Evolutionary conservation across 2,888 invertebrate genomes (phyloP).

Genomic region (Amblyjoppa fuscipennis): DNA sequence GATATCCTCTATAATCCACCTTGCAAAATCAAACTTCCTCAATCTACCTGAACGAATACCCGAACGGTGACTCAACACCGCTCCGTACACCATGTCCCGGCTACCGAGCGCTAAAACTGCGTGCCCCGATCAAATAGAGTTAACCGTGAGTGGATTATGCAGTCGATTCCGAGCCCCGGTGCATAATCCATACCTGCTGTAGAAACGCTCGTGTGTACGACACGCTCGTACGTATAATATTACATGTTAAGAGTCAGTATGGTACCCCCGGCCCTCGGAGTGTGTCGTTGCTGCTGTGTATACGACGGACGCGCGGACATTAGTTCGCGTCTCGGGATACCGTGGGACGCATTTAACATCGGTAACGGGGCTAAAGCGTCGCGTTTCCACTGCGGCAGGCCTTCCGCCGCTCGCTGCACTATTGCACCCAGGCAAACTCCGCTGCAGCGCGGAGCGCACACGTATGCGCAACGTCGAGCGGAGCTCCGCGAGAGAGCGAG

Average conservation of each 20-base stretch:
- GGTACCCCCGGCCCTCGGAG: slow-evolving; percentile 45
- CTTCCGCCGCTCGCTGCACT: slow-evolving; percentile 28
- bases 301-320: slow-evolving; percentile 78
- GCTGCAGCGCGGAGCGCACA: slow-evolving; percentile 8
- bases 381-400: slow-evolving; percentile 65
- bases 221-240: slow-evolving; percentile 36
- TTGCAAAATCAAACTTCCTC: slow-evolving; percentile 11
- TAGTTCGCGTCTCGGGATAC: slow-evolving; percentile 83
- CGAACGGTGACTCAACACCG: slow-evolving; percentile 5
- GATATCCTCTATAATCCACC: slow-evolving; percentile 1
- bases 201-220: slow-evolving; percentile 36
- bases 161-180: slow-evolving; percentile 41
- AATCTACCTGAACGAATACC: background rate
- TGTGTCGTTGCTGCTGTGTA: slow-evolving; percentile 60
- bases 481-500: slow-evolving; percentile 4
- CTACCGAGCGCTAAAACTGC: slow-evolving; percentile 38
- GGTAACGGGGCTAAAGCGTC: slow-evolving; percentile 81
- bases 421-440: slow-evolving; percentile 22
- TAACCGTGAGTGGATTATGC: slow-evolving; percentile 51
- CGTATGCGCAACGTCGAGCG: slow-evolving; percentile 21
- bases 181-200: slow-evolving; percentile 41
- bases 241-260: slow-evolving; percentile 61
- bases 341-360: slow-evolving; percentile 84
- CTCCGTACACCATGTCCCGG: background rate
- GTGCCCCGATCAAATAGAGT: slow-evolving; percentile 51